Base-by-base conservation (phyloP, 2,797 vertebrate species). In the Danio choprae region DNA sequence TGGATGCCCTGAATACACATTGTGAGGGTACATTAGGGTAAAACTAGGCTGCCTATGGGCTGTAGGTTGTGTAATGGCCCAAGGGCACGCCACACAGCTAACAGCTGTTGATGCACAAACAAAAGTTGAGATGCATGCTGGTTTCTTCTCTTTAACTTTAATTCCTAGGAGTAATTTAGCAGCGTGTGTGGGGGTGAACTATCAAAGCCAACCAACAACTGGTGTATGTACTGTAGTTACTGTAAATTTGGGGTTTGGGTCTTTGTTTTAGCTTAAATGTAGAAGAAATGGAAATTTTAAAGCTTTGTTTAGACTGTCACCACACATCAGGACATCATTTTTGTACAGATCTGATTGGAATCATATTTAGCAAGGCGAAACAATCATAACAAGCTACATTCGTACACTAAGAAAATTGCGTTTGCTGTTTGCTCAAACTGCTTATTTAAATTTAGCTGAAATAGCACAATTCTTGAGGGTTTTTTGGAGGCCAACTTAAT, bases 61-160 rank as follows among this genome's bases (percentile, higher is more conserved):
- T 59, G n/a, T 59, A 58, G n/a, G 8, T 78, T 60, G 18, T 62
- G 44, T 53, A 53, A 71, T 29, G 67, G 15, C 58, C 58, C 5
- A 4, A 71, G 77, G 67, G 58, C 56, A 63, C 22, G 3, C 79
- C 58, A 71, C 10, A 55, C 10, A 3, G 67, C 20, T 71, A 43
- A 44, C 77, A 79, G 67, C 58, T 79, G 56, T 79, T 51, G 44
- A 71, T 62, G 51, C 29, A 53, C 38, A 71, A 53, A 62, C 63
- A 79, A 71, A 59, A 78, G 16, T 9, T 18, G 20, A 71, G 48
- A 36, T 36, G 46, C 77, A 71, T 79, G 77, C 77, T 79, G 58
- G 3, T 79, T 79, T 55, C 48, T 38, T 79, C 58, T 63, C 55
- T 71, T 63, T 44, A 62, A 71, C 46, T 36, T 56, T 29, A 29